Conservation (phyloP, 2,888 invertebrate species). For the Maniola hyperantus region DNA sequence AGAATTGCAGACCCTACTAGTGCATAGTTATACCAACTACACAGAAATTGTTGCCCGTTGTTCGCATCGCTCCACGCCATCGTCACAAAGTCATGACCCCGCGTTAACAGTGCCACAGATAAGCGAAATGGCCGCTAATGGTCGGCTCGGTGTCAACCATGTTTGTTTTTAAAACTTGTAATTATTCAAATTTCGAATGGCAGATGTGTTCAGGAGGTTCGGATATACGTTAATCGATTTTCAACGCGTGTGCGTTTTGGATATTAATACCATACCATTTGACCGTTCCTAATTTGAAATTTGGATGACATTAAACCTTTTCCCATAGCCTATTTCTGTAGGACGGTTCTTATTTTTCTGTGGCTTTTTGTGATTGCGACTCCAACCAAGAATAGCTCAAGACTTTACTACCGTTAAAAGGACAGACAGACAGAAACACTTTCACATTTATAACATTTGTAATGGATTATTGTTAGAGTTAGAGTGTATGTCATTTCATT, state of each 20-base stretch:
- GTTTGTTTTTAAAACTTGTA: conserved; percentile 66
- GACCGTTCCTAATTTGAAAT: conserved; percentile 12
- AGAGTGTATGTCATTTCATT: too few relatives aligned
- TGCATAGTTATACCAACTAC: too few relatives aligned
- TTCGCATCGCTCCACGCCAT: too few relatives aligned
- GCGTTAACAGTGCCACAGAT: conserved; percentile 46
- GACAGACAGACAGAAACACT: too few relatives aligned
- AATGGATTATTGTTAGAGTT: too few relatives aligned
- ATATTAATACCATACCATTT: conserved; percentile 25
- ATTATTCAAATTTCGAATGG: conserved; percentile 78
- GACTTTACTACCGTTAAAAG: too few relatives aligned
- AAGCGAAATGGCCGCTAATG: conserved; percentile 57
- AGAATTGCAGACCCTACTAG: too few relatives aligned
- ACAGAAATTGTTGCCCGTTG: too few relatives aligned
- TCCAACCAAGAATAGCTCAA: too few relatives aligned
- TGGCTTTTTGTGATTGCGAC: too few relatives aligned
- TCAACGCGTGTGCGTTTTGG: conserved; percentile 36
- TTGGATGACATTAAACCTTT: conserved; percentile 29
- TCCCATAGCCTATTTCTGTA: conserved; percentile 8
- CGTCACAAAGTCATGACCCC: not conserved
- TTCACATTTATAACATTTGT: too few relatives aligned
- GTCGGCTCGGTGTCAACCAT: conserved; percentile 56
- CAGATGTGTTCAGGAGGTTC: conserved; percentile 63
- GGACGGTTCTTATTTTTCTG: conserved; percentile 10
- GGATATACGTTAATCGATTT: conserved; percentile 60